Evolutionary conservation across 2,888 invertebrate genomes (phyloP).

Genomic region (Antitype chi): DNA sequence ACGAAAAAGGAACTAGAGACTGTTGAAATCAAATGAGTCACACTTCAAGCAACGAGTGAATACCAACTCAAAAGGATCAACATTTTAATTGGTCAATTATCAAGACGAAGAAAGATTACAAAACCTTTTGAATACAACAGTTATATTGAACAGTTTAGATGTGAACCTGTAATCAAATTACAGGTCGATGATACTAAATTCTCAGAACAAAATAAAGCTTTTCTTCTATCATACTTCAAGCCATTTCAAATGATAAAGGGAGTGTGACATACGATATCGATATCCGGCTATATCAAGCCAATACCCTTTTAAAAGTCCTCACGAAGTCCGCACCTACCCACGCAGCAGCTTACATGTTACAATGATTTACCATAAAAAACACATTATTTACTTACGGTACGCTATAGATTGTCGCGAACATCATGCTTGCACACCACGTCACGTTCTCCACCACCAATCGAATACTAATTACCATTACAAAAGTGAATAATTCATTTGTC

Average conservation of each 20-base stretch:
- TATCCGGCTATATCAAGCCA: slow-evolving; percentile 53
- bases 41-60: neutral
- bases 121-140: slow-evolving; percentile 18
- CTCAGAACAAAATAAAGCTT: neutral
- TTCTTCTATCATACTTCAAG: neutral
- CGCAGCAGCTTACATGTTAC: slow-evolving; percentile 35
- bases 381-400: slow-evolving; percentile 62
- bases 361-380: slow-evolving; percentile 65
- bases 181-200: slow-evolving; percentile 2
- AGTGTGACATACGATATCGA: slow-evolving; percentile 23
- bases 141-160: slow-evolving; percentile 24
- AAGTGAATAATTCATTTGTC: slow-evolving; percentile 77
- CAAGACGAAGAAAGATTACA: slow-evolving; percentile 18
- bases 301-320: slow-evolving; percentile 56
- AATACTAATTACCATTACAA: slow-evolving; percentile 76
- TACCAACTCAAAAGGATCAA: slow-evolving; percentile 11
- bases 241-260: slow-evolving; percentile 11
- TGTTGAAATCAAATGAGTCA: slow-evolving; percentile 53
- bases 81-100: slow-evolving; percentile 56
- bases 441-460: slow-evolving; percentile 68
- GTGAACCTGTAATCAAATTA: slow-evolving; percentile 15
- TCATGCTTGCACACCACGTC: slow-evolving; percentile 63
- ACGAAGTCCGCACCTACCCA: slow-evolving; percentile 54
- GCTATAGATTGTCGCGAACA: slow-evolving; percentile 64
- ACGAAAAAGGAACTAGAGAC: slow-evolving; percentile 38